Base-by-base conservation (phyloP, 92 coral and sea anemone species). In the Phenganax subtilis region DNA sequence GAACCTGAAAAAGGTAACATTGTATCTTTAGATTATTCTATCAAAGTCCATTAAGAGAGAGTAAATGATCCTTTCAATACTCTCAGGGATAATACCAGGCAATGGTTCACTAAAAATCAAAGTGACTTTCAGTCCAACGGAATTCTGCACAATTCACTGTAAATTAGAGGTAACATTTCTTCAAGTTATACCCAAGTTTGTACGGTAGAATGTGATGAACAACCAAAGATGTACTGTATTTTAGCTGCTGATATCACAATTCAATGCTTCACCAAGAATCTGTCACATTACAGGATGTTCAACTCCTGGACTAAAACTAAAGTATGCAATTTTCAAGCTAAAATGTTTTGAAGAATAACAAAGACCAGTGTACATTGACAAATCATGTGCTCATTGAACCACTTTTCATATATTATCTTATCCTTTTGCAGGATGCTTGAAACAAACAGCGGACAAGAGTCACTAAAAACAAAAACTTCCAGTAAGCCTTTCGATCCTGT, bases 241-340 rank as follows among this genome's bases (percentile, higher is more conserved):
- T 55, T 61, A 94, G 93, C 86, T 94, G 55, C 54, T 87, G 81
- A 89, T 92, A 65, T 94, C 98, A 16, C 98, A 94, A 86, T 94
- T 94, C 84, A 92, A 90, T 59, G 86, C 96, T 58, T 87, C 89
- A 75, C 98, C 97, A 37, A 82, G 85, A 61, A 84, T 87, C 12
- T 94, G 98, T 54, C 85, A 93, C 59, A 90, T 94, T 71, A 94
- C 98, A 77, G 98, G 98, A 61, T 92, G 92, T 1, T 94, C 98
- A 29, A 89, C 91, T 68, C 98, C 98, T 51, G 98, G 98, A 11
- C 89, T 90, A 70, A 82, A 90, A 16, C 89, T 90, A 86, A 90
- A 91, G 98, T 94, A 64, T 20, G 25, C 65, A 86, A 51, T 56
- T 65, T 9, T 3, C 82, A 15, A 54, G 9, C 5, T 28, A 12